These are phyloP conservation scores for Echinarachnius parma DNA, from an alignment of 53 echinoderm and acorn worm genomes.

Conservation along the genomic window DNA sequence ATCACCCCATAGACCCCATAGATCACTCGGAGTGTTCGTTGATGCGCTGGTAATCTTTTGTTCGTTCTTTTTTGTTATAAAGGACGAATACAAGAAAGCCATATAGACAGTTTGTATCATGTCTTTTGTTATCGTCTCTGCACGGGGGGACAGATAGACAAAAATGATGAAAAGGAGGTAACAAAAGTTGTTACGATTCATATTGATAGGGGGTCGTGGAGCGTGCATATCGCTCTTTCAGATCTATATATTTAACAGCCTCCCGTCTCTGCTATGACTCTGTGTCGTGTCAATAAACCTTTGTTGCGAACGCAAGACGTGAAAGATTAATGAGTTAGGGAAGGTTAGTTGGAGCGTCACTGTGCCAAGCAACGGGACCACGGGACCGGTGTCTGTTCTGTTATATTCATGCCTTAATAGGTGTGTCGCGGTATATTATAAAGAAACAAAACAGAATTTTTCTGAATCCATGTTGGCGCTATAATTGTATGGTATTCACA, in stretches of 20 bases:
- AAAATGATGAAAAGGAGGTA: slow-evolving; percentile 16
- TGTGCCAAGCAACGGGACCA: slow-evolving; percentile 33
- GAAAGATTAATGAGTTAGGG: slow-evolving; percentile 36
- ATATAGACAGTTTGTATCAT: background rate
- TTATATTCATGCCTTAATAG: no score
- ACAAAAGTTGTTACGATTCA: slow-evolving; percentile 5
- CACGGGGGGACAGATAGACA: slow-evolving; percentile 10
- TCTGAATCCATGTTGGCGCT: no score
- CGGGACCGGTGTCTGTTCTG: background rate
- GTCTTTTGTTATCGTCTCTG: slow-evolving; percentile 13
- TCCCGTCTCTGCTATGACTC: no score
- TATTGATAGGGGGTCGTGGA: slow-evolving; percentile 11
- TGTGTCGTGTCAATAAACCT: background rate
- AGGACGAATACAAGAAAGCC: background rate
- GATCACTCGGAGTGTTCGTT: slow-evolving; percentile 6
- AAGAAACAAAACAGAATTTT: no score
- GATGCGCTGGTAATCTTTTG: slow-evolving; percentile 25
- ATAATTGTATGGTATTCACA: no score
- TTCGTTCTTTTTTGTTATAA: slow-evolving; percentile 12
- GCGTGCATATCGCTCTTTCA: no score
- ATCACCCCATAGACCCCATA: no score
- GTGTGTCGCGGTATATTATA: no score
- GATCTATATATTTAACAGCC: no score
- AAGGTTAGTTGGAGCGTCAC: slow-evolving; percentile 9
- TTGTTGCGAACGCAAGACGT: background rate